Conservation (phyloP, 2,113 vertebrate species). For the Mesocricetus auratus region DNA sequence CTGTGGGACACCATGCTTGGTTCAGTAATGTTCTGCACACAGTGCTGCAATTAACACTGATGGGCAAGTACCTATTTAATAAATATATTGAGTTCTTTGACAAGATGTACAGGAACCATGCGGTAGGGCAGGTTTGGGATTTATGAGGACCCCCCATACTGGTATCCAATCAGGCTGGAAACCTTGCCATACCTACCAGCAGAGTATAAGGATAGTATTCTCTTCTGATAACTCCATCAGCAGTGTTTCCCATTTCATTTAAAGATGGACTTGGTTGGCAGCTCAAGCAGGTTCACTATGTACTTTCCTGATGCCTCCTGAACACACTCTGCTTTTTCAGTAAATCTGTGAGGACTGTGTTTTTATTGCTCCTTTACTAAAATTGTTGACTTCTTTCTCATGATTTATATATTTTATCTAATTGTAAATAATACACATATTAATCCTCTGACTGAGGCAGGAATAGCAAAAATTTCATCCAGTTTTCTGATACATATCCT, state of each 20-base stretch:
- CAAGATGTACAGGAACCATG: background rate
- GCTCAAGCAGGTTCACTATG: background rate
- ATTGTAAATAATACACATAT: background rate
- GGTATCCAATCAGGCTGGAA: background rate
- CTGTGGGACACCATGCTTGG: background rate
- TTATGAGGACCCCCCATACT: background rate
- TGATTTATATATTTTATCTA: background rate
- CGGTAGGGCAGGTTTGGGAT: too few species aligned
- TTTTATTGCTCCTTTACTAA: background rate
- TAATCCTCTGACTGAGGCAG: background rate
- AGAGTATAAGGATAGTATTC: background rate
- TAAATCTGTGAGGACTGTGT: background rate
- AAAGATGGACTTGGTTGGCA: background rate
- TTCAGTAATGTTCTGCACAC: background rate
- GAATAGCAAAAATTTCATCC: background rate
- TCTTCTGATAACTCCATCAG: too few species aligned
- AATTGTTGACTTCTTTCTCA: background rate
- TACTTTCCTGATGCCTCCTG: background rate
- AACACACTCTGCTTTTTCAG: background rate
- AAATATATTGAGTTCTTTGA: background rate
- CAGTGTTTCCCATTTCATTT: background rate
- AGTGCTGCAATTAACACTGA: background rate
- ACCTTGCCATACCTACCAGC: background rate
- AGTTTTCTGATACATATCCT: background rate
- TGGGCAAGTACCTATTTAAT: background rate